Base-by-base conservation (phyloP, 1,140 invertebrate genomes). In the Drosophila pruinosa region DNA sequence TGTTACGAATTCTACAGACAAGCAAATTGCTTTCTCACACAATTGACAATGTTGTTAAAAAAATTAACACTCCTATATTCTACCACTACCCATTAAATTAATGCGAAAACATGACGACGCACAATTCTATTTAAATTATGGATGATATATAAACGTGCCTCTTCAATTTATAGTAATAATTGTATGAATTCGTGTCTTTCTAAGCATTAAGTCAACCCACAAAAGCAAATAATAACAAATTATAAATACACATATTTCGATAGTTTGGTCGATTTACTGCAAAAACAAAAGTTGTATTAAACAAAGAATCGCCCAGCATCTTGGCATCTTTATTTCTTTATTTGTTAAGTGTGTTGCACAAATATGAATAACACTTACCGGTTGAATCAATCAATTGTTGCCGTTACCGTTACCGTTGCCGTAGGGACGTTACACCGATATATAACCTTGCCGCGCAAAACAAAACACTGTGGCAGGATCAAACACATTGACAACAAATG, bases 401-500 rank as follows among this genome's bases (percentile, higher is more conserved):
- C 26, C 15, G 61, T 57, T 58, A 24, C 28, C 15, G 61, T 57
- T 58, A 24, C 28, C 8, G 8, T 3, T 34, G 45, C 38, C 26
- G 61, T 57, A 52, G 31, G 19, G 6, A 48, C 54, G 54, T 53
- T 54, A 15, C 7, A 22, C 56, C 34, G 45, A n/a, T 65, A 21
- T 57, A 36, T 7, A 50, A 56, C 24, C 17, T 56, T 71, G 58
- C 47, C 65, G 65, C 38, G 58, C 63, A 63, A 69, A 70, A 63
- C 59, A 50, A 70, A 70, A 70, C 58, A 64, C 50, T 57, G 34
- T 24, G 43, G 41, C 59, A 69, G 81, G 82, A 72, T 79, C 75
- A 63, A 36, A 52, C 63, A 63, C 70, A 83, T 78, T 83, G 78
- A 83, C 69, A 83, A 85, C 80, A 83, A 77, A 78, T 68, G 54